Evolutionary conservation across 2,797 vertebrate species (phyloP).

Genomic region (Karalla daura): DNA sequence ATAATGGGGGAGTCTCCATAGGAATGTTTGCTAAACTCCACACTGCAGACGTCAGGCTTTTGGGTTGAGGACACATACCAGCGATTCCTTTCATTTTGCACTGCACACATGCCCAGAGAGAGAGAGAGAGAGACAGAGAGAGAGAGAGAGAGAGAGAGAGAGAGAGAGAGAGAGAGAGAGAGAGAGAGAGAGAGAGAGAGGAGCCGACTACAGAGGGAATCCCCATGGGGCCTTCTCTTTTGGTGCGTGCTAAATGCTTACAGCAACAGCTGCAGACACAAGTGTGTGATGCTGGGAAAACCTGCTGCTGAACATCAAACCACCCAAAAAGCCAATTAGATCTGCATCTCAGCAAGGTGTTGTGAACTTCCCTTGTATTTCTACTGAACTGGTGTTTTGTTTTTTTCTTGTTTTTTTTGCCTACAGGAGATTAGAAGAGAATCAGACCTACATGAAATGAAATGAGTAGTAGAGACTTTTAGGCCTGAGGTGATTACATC

Average conservation of each 20-base stretch:
- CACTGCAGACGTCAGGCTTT: constrained; percentile 66
- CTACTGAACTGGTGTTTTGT: constrained; percentile 7
- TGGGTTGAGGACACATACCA: constrained; percentile 70
- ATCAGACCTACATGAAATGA: constrained; percentile 30
- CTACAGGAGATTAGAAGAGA: too few relatives aligned
- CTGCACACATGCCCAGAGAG: constrained; percentile 54
- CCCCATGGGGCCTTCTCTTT: constrained; percentile 61
- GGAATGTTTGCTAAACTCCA: constrained; percentile 69
- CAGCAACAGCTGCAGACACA: constrained; percentile 78
- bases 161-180: constrained; percentile 49
- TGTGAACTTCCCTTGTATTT: constrained; percentile 30
- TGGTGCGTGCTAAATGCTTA: constrained; percentile 64
- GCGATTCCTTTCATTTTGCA: constrained; percentile 74
- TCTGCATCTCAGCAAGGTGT: constrained; percentile 38
- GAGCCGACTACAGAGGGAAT: constrained; percentile 45
- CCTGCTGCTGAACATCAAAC: constrained; percentile 76
- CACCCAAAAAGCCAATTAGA: constrained; percentile 60
- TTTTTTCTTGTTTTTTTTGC: constrained; percentile 26
- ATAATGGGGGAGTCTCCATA: constrained; percentile 58
- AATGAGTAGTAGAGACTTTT: background rate
- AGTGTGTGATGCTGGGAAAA: constrained; percentile 74
- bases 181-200: constrained; percentile 35
- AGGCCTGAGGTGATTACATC: background rate
- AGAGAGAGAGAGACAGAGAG: background rate
- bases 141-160: background rate